These are phyloP conservation scores for Hyperopisus bebe DNA, from an alignment of 2,113 vertebrate species.

Conservation along the genomic window DNA sequence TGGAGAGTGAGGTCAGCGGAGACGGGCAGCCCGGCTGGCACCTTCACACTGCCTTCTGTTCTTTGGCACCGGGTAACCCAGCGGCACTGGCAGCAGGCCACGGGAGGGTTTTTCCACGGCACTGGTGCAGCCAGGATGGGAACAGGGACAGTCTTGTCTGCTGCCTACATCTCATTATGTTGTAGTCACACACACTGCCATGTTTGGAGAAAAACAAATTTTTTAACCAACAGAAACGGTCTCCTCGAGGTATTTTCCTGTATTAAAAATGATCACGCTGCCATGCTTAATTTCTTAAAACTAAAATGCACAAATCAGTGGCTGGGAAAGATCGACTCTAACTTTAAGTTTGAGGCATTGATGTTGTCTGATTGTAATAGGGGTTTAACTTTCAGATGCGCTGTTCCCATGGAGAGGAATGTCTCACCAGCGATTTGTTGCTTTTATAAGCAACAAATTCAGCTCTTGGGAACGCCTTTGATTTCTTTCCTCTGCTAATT, in stretches of 20 bases:
- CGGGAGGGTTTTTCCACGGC: constrained; percentile 10
- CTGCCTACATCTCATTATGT: not conserved
- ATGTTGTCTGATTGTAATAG: not conserved
- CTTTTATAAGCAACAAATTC: not conserved
- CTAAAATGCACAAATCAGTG: not conserved
- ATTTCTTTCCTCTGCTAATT: not conserved
- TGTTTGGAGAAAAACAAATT: not conserved
- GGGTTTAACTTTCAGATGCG: not conserved
- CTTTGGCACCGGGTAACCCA: not conserved
- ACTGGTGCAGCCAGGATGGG: not conserved
- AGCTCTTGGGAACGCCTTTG: not conserved
- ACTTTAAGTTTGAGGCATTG: not conserved
- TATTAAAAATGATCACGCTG: not conserved
- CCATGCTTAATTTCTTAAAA: not conserved
- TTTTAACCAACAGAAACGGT: not conserved
- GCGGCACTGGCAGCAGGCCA: not conserved
- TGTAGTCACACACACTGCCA: not conserved
- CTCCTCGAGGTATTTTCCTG: not conserved
- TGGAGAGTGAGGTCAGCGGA: constrained; percentile 2
- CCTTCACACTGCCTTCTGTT: not conserved
- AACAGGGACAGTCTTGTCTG: constrained; percentile 17
- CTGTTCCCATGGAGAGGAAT: not conserved
- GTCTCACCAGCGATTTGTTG: not conserved
- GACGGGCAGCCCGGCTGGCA: not conserved
- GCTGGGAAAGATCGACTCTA: not conserved